Evolutionary conservation across 2,888 invertebrate genomes (phyloP).

Genomic region (Ypsolopha sequella): DNA sequence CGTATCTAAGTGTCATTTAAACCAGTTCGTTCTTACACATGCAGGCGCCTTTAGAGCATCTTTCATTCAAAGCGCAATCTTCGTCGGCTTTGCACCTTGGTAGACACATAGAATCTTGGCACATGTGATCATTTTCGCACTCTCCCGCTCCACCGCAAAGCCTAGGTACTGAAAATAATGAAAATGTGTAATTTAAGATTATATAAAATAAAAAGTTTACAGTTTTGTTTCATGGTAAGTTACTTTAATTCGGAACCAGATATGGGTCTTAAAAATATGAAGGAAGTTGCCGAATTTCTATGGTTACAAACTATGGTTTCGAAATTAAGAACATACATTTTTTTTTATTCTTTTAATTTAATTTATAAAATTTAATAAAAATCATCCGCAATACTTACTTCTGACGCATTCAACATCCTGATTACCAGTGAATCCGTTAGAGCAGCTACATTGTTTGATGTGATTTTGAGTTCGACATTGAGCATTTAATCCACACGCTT

Average conservation of each 20-base stretch:
- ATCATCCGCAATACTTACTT: slow-evolving; percentile 64
- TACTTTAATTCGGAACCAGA: background rate
- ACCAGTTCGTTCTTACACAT: slow-evolving; percentile 72
- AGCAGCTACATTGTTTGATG: slow-evolving; percentile 84
- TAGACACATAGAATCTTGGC: slow-evolving; percentile 86
- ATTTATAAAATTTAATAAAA: background rate
- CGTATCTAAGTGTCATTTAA: background rate
- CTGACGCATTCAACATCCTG: slow-evolving; percentile 87
- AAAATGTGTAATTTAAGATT: background rate
- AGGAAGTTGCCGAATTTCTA: too few species aligned
- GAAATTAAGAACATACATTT: too few species aligned
- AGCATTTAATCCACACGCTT: slow-evolving; percentile 88
- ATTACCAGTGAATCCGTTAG: slow-evolving; percentile 88
- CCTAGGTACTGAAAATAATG: slow-evolving; percentile 75
- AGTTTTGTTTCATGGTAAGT: background rate
- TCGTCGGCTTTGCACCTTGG: slow-evolving; percentile 82
- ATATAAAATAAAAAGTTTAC: background rate
- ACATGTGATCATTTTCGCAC: slow-evolving; percentile 79
- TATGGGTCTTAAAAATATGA: background rate
- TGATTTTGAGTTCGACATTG: slow-evolving; percentile 80
- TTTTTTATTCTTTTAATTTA: too few species aligned
- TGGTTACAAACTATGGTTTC: too few species aligned
- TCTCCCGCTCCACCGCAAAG: slow-evolving; percentile 79
- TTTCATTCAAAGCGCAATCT: slow-evolving; percentile 91
- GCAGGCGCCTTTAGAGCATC: slow-evolving; percentile 86